phyloP scores from a whole-genome alignment of 2,888 invertebrate species.

The Perizoma affinitatum region DNA sequence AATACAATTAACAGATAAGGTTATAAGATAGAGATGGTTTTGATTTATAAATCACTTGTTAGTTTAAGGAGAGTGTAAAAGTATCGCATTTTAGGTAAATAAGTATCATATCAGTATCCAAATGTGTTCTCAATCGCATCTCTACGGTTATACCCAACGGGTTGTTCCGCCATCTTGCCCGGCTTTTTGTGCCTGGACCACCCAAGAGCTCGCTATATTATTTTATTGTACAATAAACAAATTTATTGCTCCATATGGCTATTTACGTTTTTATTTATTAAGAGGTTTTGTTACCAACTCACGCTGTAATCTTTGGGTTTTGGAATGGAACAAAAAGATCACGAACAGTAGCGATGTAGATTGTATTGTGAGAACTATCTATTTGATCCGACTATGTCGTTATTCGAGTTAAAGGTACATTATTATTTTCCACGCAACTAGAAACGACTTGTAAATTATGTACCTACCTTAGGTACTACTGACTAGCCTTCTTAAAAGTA shows the following conservation, averaged over 20 bases:
- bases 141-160: constrained; percentile 46
- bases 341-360: constrained; percentile 27
- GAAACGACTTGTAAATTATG: not conserved
- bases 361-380: constrained; percentile 17
- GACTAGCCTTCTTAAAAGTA: too few relatives aligned
- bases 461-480: too few relatives aligned
- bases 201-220: constrained; percentile 79
- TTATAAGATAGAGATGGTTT: too few relatives aligned
- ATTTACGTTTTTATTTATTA: constrained; percentile 80
- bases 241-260: constrained; percentile 82
- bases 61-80: too few relatives aligned
- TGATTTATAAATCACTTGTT: too few relatives aligned
- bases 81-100: too few relatives aligned
- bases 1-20: too few relatives aligned
- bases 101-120: constrained; percentile 3
- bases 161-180: constrained; percentile 63
- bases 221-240: constrained; percentile 84
- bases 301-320: constrained; percentile 65
- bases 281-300: constrained; percentile 72
- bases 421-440: constrained; percentile 1
- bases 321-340: constrained; percentile 30
- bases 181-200: constrained; percentile 76
- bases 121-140: constrained; percentile 49
- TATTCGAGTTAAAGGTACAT: not conserved
- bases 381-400: constrained; percentile 6